Evolutionary conservation across 2,888 invertebrate species (phyloP).

Genomic region (Neocrepidodera transversa): DNA sequence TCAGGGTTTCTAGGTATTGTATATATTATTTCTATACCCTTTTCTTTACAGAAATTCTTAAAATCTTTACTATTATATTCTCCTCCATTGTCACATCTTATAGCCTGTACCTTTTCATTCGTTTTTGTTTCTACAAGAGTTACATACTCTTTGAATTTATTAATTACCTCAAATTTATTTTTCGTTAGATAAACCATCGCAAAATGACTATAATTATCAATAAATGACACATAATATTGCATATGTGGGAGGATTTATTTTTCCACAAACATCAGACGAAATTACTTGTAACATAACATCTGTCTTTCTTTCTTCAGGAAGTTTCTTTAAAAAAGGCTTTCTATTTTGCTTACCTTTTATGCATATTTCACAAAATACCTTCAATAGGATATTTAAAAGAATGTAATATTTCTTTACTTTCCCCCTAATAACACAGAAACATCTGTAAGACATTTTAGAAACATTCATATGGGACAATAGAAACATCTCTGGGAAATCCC

Average conservation of each 20-base stretch:
- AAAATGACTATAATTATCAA: conserved; percentile 32
- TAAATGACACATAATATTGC: conserved; percentile 31
- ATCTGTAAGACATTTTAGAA: too few relatives aligned
- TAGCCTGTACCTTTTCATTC: neutral
- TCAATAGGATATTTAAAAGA: conserved; percentile 17
- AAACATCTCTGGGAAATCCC: too few relatives aligned
- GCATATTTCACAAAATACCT: conserved; percentile 19
- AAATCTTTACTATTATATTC: conserved; percentile 11
- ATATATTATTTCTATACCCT: conserved; percentile 8
- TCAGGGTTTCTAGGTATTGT: conserved; percentile 9
- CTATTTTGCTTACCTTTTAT: conserved; percentile 24
- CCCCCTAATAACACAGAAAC: too few relatives aligned
- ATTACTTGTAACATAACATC: conserved; percentile 26
- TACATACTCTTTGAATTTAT: too few relatives aligned
- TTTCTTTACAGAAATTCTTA: neutral
- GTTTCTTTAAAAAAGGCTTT: neutral
- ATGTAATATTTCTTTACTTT: too few relatives aligned
- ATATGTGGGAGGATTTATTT: conserved; percentile 28
- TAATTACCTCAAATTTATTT: conserved; percentile 23
- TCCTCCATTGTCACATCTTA: conserved; percentile 27
- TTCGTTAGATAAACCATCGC: conserved; percentile 14
- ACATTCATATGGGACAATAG: too few relatives aligned
- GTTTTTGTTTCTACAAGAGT: conserved; percentile 16
- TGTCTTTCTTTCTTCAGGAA: conserved; percentile 23
- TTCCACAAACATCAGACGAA: too few relatives aligned